Evolutionary conservation across 2,888 invertebrate species (phyloP).

Genomic region (Empis livida): DNA sequence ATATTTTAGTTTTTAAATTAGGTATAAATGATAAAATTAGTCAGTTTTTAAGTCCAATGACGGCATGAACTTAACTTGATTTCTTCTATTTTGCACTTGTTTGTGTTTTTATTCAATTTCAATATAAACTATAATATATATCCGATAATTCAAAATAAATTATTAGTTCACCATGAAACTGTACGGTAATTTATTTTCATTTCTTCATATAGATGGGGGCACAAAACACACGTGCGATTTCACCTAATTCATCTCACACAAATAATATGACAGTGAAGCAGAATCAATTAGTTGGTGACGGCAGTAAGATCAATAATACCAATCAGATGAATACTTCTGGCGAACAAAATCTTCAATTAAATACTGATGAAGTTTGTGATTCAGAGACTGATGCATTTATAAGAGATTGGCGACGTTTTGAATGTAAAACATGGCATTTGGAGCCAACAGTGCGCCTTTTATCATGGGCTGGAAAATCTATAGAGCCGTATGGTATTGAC

Average conservation of each 20-base stretch:
- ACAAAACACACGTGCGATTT: conserved; percentile 31
- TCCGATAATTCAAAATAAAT: too few species aligned
- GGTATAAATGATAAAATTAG: too few species aligned
- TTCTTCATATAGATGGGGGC: conserved; percentile 26
- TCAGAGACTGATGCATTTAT: conserved; percentile 50
- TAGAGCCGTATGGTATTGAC: conserved; percentile 97
- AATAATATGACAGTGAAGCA: not conserved
- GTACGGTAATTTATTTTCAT: too few species aligned
- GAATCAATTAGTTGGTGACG: not conserved
- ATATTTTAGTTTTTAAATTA: not conserved
- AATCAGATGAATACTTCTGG: too few species aligned
- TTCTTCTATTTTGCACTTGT: too few species aligned
- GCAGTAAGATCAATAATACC: too few species aligned
- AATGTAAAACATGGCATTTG: conserved; percentile 91
- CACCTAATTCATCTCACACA: conserved; percentile 25
- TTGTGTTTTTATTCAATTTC: too few species aligned
- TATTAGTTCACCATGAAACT: too few species aligned
- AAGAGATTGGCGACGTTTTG: conserved; percentile 81
- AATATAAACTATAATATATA: too few species aligned
- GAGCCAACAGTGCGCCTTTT: conserved; percentile 81
- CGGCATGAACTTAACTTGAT: too few species aligned
- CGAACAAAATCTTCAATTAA: not conserved
- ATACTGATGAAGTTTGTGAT: not conserved
- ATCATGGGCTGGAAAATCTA: conserved; percentile 89
- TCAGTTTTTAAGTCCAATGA: too few species aligned